Evolutionary conservation across 2,113 vertebrate species (phyloP).

Genomic region (Dromiciops gliroides): DNA sequence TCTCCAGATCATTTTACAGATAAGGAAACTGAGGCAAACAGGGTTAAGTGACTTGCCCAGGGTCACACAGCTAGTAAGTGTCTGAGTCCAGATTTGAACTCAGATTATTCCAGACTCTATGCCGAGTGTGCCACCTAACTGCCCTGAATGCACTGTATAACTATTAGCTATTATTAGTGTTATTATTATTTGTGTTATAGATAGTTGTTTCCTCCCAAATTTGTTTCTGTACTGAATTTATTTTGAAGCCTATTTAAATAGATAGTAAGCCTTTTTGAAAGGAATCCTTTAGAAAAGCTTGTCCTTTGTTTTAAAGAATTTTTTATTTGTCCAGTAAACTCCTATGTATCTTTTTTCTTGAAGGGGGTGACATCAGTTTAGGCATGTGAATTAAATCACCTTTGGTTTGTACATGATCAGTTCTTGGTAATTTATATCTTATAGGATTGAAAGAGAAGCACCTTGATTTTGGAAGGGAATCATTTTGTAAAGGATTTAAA

Average conservation of each 20-base stretch:
- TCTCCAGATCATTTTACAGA: too few relatives aligned
- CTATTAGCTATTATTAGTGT: neutral
- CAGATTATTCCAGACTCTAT: too few relatives aligned
- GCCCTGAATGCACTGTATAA: neutral
- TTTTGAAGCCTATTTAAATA: neutral
- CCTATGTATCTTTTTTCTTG: neutral
- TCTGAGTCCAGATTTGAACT: too few relatives aligned
- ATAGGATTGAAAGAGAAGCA: neutral
- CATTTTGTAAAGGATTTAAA: neutral
- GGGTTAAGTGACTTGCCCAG: too few relatives aligned
- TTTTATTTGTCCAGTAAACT: neutral
- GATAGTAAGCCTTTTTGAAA: neutral
- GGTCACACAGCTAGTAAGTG: too few relatives aligned
- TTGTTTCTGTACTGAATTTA: neutral
- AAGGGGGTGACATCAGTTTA: neutral
- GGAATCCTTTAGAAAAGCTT: neutral
- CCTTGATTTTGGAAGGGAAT: neutral
- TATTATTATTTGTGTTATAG: neutral
- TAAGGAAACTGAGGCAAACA: too few relatives aligned
- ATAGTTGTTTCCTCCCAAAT: neutral
- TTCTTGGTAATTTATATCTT: neutral
- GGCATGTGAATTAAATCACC: neutral
- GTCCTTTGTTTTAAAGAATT: neutral
- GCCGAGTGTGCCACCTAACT: too few relatives aligned
- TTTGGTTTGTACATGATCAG: constrained; percentile 15